Conservation (phyloP, 2,888 invertebrate species). For the Ennomos fuscantarius region DNA sequence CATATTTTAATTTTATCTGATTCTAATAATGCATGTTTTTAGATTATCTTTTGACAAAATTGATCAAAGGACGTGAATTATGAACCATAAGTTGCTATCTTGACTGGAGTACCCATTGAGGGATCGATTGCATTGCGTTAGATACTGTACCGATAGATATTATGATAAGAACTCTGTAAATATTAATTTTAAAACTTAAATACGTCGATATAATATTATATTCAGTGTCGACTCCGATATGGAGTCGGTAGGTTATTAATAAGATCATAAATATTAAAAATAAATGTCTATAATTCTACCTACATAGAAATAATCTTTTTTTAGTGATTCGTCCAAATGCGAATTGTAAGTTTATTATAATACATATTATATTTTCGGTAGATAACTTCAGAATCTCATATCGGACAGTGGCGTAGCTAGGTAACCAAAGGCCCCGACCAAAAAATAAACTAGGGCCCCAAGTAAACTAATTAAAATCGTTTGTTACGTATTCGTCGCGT, state of each 20-base stretch:
- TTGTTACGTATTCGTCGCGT: too few relatives aligned
- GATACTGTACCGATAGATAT: slow-evolving; percentile 22
- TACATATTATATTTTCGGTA: slow-evolving; percentile 13
- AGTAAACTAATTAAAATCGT: too few relatives aligned
- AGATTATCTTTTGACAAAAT: too few relatives aligned
- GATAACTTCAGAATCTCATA: slow-evolving; percentile 15
- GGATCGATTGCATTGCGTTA: neutral
- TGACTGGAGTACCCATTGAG: too few relatives aligned
- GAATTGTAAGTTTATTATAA: neutral
- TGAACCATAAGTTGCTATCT: too few relatives aligned
- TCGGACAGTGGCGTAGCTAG: too few relatives aligned
- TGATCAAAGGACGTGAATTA: too few relatives aligned
- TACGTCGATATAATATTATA: neutral
- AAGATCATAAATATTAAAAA: neutral
- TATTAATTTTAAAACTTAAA: slow-evolving; percentile 8
- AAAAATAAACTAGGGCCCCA: too few relatives aligned
- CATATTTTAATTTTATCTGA: too few relatives aligned
- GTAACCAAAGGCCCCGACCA: too few relatives aligned
- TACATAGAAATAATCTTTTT: neutral
- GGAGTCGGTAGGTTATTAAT: neutral
- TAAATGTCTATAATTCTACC: neutral
- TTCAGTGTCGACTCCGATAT: neutral
- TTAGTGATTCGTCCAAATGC: neutral
- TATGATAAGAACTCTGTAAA: slow-evolving; percentile 11
- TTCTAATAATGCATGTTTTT: too few relatives aligned